A percentile compares a stretch with the other conserved stretches of the same genome.
These are phyloP conservation scores for Sebastes elongatus DNA, from an alignment of 2,797 vertebrate genomes.

Conservation along the genomic window DNA sequence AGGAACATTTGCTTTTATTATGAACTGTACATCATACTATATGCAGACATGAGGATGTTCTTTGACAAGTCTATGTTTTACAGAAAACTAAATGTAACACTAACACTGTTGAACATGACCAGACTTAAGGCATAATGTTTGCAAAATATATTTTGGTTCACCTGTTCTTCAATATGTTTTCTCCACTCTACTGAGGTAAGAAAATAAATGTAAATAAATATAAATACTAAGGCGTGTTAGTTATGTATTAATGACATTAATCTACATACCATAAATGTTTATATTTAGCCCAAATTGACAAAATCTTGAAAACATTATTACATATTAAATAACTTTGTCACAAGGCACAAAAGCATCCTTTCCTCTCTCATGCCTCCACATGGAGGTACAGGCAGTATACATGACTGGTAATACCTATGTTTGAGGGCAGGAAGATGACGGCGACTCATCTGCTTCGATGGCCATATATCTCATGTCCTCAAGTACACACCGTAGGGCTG, in stretches of 20 bases:
- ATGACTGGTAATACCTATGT: slow-evolving; percentile 4
- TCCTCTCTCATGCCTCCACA: not conserved
- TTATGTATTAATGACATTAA: not conserved
- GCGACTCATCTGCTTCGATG: slow-evolving; percentile 37
- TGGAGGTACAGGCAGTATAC: not conserved
- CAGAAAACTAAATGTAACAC: slow-evolving; percentile 13
- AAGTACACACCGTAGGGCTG: slow-evolving; percentile 84
- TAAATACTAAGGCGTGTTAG: not conserved
- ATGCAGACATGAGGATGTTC: not conserved
- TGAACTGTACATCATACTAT: not conserved
- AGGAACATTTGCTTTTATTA: slow-evolving; percentile 35
- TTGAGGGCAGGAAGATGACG: not conserved
- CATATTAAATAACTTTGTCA: slow-evolving; percentile 10
- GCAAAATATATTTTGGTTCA: not conserved
- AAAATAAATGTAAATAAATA: not conserved
- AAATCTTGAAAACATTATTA: not conserved
- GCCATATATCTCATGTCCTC: slow-evolving; percentile 80
- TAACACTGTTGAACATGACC: slow-evolving; percentile 9
- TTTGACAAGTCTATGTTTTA: slow-evolving; percentile 12
- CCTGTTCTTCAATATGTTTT: slow-evolving; percentile 9
- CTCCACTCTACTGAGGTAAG: not conserved
- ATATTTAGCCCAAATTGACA: not conserved
- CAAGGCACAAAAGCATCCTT: slow-evolving; percentile 61
- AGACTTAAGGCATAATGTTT: slow-evolving; percentile 52
- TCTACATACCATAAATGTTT: not conserved